Percentiles rank a stretch among this genome's conserved stretches.
Conservation (phyloP, 2,113 vertebrate species). For the Albula glossodonta region DNA sequence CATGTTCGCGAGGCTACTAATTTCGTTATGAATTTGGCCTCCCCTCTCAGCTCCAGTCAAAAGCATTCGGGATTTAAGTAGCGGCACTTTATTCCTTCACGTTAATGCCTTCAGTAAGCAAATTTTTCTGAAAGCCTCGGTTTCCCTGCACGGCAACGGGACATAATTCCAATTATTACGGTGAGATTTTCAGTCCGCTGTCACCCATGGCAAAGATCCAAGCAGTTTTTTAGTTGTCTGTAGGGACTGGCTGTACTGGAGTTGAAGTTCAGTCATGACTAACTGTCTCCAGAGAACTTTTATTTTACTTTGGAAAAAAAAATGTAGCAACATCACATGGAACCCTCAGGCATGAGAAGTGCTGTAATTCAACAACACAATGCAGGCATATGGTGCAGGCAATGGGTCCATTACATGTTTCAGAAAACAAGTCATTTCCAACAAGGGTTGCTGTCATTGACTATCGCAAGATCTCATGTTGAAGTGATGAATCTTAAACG, state of each 20-base stretch:
- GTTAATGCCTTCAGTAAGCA: neutral
- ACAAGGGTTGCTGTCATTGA: neutral
- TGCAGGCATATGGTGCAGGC: neutral
- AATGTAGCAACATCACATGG: slow-evolving; percentile 18
- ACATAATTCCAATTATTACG: neutral
- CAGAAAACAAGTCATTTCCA: neutral
- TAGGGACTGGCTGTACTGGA: slow-evolving; percentile 5
- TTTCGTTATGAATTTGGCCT: neutral
- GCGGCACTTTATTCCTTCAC: neutral
- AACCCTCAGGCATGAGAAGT: neutral
- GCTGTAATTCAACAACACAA: neutral
- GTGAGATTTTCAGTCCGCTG: neutral
- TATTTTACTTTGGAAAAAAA: slow-evolving; percentile 21
- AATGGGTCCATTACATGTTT: neutral
- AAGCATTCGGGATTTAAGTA: neutral
- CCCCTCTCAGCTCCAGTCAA: neutral
- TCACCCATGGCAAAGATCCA: slow-evolving; percentile 5
- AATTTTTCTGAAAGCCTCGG: neutral
- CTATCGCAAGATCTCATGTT: neutral
- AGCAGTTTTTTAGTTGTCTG: neutral
- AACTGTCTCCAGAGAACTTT: slow-evolving; percentile 21
- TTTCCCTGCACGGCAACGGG: neutral
- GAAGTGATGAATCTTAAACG: neutral
- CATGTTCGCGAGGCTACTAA: neutral
- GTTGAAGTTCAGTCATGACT: slow-evolving; percentile 37